These are phyloP conservation scores for Micrasema minimum DNA, from an alignment of 1,140 invertebrate genomes.

Conservation along the genomic window DNA sequence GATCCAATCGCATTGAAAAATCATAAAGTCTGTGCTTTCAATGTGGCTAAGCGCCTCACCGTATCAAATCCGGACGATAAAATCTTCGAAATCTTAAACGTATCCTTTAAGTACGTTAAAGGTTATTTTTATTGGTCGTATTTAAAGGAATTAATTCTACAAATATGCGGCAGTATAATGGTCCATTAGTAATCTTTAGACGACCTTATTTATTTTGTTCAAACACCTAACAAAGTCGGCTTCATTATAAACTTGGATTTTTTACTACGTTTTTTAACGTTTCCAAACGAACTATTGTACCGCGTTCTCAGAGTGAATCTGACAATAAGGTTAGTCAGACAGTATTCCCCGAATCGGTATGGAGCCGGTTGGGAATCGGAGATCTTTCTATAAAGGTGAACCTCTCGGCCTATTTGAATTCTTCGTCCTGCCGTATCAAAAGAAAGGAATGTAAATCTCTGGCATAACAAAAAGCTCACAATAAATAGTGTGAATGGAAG, in stretches of 20 bases:
- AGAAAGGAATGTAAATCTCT: slow-evolving; percentile 51
- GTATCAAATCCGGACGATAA: slow-evolving; percentile 11
- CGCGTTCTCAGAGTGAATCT: slow-evolving; percentile 39
- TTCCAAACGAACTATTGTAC: slow-evolving; percentile 48
- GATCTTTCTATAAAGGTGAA: slow-evolving; percentile 46
- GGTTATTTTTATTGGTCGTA: slow-evolving; percentile 28
- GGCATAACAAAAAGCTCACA: slow-evolving; percentile 44
- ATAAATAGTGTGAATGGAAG: slow-evolving; percentile 48
- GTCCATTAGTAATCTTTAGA: slow-evolving; percentile 38
- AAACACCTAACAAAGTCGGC: slow-evolving; percentile 39
- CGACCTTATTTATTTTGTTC: slow-evolving; percentile 39
- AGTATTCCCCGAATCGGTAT: slow-evolving; percentile 47
- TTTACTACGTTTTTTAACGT: slow-evolving; percentile 38
- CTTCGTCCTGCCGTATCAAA: slow-evolving; percentile 46
- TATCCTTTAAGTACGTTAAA: slow-evolving; percentile 9
- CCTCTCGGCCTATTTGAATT: slow-evolving; percentile 33
- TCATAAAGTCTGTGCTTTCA: not conserved
- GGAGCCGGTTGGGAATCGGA: slow-evolving; percentile 47
- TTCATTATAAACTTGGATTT: slow-evolving; percentile 42
- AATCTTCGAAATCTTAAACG: slow-evolving; percentile 10
- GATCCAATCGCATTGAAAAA: too few relatives aligned
- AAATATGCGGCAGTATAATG: slow-evolving; percentile 18
- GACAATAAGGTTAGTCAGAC: slow-evolving; percentile 47
- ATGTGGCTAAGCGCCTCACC: slow-evolving; percentile 18
- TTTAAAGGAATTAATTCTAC: slow-evolving; percentile 34